These are phyloP conservation scores for Gopherus flavomarginatus DNA, from an alignment of 2,113 vertebrate genomes.

Conservation along the genomic window DNA sequence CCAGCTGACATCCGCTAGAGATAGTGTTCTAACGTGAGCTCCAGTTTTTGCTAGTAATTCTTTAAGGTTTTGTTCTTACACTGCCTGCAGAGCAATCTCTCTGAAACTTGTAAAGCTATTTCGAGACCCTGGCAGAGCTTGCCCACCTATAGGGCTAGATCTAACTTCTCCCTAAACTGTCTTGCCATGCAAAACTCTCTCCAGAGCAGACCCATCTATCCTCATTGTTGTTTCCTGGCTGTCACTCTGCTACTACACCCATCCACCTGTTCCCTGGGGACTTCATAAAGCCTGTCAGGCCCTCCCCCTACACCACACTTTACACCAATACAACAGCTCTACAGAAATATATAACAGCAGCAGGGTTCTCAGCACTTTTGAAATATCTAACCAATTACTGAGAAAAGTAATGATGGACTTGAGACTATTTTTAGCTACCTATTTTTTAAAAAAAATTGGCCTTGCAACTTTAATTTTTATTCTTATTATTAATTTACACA, in stretches of 20 bases:
- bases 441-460: not conserved
- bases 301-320: not conserved
- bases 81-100: not conserved
- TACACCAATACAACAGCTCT: not conserved
- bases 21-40: not conserved
- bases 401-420: not conserved
- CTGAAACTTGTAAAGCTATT: not conserved
- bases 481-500: not conserved
- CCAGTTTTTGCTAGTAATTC: not conserved
- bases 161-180: not conserved
- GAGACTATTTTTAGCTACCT: not conserved
- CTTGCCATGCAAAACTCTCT: not conserved
- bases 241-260: not conserved
- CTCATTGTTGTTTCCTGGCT: not conserved
- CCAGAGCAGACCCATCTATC: not conserved
- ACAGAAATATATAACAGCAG: not conserved
- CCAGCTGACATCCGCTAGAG: not conserved
- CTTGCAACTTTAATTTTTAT: not conserved
- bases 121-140: not conserved
- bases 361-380: not conserved
- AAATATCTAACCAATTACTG: not conserved
- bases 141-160: not conserved
- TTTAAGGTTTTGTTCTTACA: not conserved
- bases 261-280: not conserved
- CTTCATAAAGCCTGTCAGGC: not conserved